These are phyloP conservation scores for Tautogolabrus adspersus DNA, from an alignment of 2,113 vertebrate species.

Conservation along the genomic window DNA sequence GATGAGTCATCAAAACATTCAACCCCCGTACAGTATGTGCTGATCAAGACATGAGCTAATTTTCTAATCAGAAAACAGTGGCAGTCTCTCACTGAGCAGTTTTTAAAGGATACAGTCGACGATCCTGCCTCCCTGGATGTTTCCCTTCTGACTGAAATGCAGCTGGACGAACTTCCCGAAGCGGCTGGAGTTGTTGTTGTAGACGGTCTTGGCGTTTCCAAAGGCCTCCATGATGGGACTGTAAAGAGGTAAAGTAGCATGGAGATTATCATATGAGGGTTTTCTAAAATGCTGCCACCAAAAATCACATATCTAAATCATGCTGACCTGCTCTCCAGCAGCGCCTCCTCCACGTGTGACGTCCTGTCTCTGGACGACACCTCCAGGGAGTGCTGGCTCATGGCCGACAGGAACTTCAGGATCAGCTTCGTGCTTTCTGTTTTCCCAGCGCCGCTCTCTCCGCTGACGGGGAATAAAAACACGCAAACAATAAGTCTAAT, in stretches of 20 bases:
- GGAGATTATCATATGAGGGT: neutral
- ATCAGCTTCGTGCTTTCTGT: conserved; percentile 98
- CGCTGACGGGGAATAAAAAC: conserved; percentile 79
- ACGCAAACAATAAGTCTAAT: neutral
- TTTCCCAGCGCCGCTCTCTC: conserved; percentile 97
- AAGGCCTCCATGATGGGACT: conserved; percentile 99
- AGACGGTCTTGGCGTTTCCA: conserved; percentile 96
- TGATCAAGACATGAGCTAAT: no score
- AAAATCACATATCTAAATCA: no score
- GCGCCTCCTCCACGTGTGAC: conserved; percentile 91
- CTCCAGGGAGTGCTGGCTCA: conserved; percentile 94
- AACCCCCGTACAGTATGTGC: no score
- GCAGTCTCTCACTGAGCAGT: no score
- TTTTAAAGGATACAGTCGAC: conserved; percentile 95
- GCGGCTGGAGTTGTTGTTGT: conserved; percentile 99
- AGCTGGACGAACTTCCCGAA: conserved; percentile 98
- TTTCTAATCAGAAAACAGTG: no score
- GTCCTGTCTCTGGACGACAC: conserved; percentile 84
- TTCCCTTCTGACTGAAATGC: conserved; percentile 94
- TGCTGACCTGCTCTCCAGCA: conserved; percentile 94
- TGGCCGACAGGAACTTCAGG: conserved; percentile 93
- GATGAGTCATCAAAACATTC: no score
- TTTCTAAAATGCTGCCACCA: no score
- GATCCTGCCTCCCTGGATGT: conserved; percentile 97
- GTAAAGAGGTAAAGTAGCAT: neutral